Percentiles rank a stretch among this genome's conserved stretches.
Conservation (phyloP, 2,888 invertebrate genomes). For the Melieria omissa region DNA sequence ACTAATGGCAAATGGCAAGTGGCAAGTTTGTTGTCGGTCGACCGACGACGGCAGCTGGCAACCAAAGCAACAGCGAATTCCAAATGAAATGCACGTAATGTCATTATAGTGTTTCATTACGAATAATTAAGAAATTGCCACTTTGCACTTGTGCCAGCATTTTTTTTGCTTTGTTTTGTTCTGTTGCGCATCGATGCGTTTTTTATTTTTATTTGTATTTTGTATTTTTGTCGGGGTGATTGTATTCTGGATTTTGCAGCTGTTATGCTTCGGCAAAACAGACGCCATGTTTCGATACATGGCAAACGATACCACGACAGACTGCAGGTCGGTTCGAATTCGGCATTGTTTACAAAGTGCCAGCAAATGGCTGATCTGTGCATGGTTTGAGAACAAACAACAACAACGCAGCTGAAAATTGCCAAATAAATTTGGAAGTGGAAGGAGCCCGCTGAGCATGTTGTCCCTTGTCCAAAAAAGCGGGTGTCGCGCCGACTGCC, state of each 20-base stretch:
- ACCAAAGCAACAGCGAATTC: conserved; percentile 28
- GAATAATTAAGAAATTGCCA: conserved; percentile 46
- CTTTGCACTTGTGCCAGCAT: not conserved
- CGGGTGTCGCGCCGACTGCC: no score
- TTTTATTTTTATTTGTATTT: conserved; percentile 16
- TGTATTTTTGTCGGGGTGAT: conserved; percentile 10
- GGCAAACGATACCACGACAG: no score
- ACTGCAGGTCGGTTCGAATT: no score
- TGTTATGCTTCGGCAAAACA: no score
- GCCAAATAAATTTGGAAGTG: no score
- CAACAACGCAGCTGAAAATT: no score
- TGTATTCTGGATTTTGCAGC: not conserved
- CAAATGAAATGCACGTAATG: conserved; percentile 48
- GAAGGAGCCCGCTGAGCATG: no score
- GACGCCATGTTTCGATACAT: no score
- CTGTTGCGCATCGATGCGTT: conserved; percentile 9
- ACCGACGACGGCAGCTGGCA: conserved; percentile 8
- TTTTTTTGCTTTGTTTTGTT: conserved; percentile 20
- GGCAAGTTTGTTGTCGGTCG: not conserved
- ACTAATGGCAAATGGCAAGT: conserved; percentile 5
- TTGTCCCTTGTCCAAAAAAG: no score
- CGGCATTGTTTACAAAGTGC: no score
- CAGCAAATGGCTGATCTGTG: no score
- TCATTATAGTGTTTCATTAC: conserved; percentile 50
- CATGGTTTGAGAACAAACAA: no score